Base-by-base conservation (phyloP, 2,888 invertebrate species). In the Parnassius orleans region DNA sequence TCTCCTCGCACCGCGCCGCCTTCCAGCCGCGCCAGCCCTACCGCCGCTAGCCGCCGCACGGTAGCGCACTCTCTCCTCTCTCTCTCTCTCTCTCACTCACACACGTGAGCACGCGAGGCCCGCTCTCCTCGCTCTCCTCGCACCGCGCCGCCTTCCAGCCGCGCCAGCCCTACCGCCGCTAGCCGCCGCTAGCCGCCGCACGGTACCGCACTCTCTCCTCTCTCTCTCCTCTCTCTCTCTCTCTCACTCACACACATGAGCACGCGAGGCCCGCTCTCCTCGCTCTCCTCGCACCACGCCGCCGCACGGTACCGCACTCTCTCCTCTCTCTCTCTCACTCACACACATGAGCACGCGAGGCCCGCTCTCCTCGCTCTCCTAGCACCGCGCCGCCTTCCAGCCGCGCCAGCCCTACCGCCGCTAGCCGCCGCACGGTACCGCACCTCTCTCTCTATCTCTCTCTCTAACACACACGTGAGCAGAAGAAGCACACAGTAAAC, bases 101-200 rank as follows among this genome's bases (percentile, higher is more conserved):
- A 33, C 33, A 93, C 94, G 33, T 95, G 96, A 75, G 93, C 92
- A n/a, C 84, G 90, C 66, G 87, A 81, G 72, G 74, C 76, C 72
- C 82, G 81, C 89, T 84, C 83, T 90, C 79, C 73, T 85, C 80
- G 77, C 84, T 74, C 76, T 87, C 80, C 67, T 73, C 82, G 69
- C 85, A 81, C 74, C 78, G 67, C 82, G 84, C 81, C 73, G 80
- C 83, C 78, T 84, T 84, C 79, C 82, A 79, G 72, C 15, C 48
- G 15, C 78, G 80, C 81, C 78, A 76, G 79, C 76, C 75, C 74
- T 77, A 66, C 77, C 77, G 70, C 77, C 81, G 72, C 77, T 78
- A 69, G 79, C 68, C 80, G 80, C 76, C 85, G 79, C 78, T 77
- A 79, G 72, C 61, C 57, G 52, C 51, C 9, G 58, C 19, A 11